Percentiles rank a stretch among this genome's conserved stretches.
Evolutionary conservation across 2,113 vertebrate species (phyloP).

Genomic region (Sorex fumeus): DNA sequence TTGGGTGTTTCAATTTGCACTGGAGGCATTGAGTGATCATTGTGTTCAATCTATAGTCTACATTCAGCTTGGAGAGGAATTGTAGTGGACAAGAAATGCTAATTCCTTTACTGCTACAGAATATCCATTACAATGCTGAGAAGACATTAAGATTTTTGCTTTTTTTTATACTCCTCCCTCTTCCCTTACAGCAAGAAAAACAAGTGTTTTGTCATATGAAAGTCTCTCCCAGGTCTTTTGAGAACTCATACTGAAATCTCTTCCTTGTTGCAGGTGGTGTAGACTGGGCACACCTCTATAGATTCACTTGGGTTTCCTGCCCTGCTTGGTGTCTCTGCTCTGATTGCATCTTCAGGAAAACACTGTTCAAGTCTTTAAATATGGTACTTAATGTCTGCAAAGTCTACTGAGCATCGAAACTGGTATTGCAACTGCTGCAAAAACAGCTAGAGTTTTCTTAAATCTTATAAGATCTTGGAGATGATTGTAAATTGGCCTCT

Average conservation of each 20-base stretch:
- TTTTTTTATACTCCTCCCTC: no score
- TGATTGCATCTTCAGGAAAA: constrained; percentile 35
- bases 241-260: constrained; percentile 12
- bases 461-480: background rate
- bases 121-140: background rate
- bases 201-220: background rate
- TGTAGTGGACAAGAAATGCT: background rate
- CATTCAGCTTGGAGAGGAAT: background rate
- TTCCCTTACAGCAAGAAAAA: background rate
- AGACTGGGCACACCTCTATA: background rate
- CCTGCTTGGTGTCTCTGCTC: background rate
- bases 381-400: constrained; percentile 67
- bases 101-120: background rate
- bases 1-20: no score
- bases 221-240: background rate
- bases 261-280: background rate
- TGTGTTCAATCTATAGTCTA: no score
- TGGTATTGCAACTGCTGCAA: constrained; percentile 59
- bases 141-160: background rate
- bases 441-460: background rate
- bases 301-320: background rate
- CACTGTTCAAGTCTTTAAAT: constrained; percentile 61
- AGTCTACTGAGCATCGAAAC: constrained; percentile 32
- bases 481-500: constrained; percentile 23
- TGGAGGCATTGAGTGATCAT: no score